Evolutionary conservation across 1,140 invertebrate genomes (phyloP), one percentile per base, ranked within the genome.

Genomic region (Babylonia areolata): DNA sequence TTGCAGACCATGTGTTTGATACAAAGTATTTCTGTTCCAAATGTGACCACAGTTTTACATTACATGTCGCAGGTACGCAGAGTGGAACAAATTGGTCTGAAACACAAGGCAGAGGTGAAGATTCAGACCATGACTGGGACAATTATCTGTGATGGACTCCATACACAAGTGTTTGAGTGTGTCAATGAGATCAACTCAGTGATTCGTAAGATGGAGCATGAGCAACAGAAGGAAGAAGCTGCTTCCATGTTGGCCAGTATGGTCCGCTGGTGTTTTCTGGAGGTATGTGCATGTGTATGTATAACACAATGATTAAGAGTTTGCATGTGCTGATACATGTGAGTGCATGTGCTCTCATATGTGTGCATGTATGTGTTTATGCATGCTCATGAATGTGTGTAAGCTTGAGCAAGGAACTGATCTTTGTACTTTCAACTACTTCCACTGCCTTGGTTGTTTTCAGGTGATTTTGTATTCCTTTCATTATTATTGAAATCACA

Each of bases 201-300:
- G 20, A 73, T 84, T 12, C 46, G 82, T 20, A 17, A 28, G 28
- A 28, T 40, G 35, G 69, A 84, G 15, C 82, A 40, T 31, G 17
- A 35, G 28, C 58, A 40, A 28, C 82, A 84, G 82, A 11, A 73
- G 23, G 31, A n/a, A 17, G 12, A 73, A 6, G 17, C 37, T 11
- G 82, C 82, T 17, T 23, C 82, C 28, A 84, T 84, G 82, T 28
- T 84, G 69, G 82, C 64, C 35, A 84, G 75, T 39, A 84, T 84
- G 82, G 40, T 84, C n/a, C 37, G 69, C 64, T 84, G 82, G 82
- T 84, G 64, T 58, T 84, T 39, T 6, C 82, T 84, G 33, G 82
- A 84, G 69, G 82, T 84, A 75, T 64, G 58, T 51, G 58, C 28
- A 6, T 64, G 1, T 64, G 58, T 2, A 23, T n/a, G 28, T n/a